Evolutionary conservation across 2,888 invertebrate species (phyloP), one percentile per base, ranked within the genome.

Genomic region (Drosophila aldrichi): DNA sequence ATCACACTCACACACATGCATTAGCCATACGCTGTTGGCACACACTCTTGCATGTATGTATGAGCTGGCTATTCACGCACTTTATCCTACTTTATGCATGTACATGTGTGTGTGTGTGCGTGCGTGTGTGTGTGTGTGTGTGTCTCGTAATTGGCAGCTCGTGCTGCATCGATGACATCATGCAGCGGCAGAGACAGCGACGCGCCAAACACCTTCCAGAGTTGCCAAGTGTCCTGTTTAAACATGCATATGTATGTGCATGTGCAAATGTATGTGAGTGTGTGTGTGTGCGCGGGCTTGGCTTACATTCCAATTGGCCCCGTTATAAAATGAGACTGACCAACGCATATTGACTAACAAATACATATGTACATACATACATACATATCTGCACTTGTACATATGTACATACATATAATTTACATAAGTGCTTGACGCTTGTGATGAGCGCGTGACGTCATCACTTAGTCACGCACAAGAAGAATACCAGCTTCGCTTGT

Each of bases 151-250:
- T 78, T 83, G 86, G 87, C 81, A 61, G 88, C 61, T 74, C 63
- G 81, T 68, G 70, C 64, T 66, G 56, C 68, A 48, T 56, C 74
- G 87, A 88, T 83, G 83, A 83, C 83, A 83, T 83, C 83, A 83
- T 87, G 88, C 88, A 70, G 54, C 67, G 66, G 43, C 76, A 58
- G 79, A 69, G 79, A 77, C 79, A 79, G 65, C 76, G 62, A 51
- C 65, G 76, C 70, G 70, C 76, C 76, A 79, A 77, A 70, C 73
- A 80, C 70, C 79, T 72, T 81, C 54, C 57, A 44, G 66, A 64
- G 69, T 74, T 76, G 79, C 75, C 76, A 76, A 74, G 55, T 52
- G 56, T 57, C 55, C 62, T 52, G 18, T 43, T 29, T 66, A 41
- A 18, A n/a, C 63, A 41, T 22, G 16, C 46, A 41, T 59, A 22